These are phyloP conservation scores for Anolis sagrei DNA, from an alignment of 2,113 vertebrate genomes.

Conservation along the genomic window DNA sequence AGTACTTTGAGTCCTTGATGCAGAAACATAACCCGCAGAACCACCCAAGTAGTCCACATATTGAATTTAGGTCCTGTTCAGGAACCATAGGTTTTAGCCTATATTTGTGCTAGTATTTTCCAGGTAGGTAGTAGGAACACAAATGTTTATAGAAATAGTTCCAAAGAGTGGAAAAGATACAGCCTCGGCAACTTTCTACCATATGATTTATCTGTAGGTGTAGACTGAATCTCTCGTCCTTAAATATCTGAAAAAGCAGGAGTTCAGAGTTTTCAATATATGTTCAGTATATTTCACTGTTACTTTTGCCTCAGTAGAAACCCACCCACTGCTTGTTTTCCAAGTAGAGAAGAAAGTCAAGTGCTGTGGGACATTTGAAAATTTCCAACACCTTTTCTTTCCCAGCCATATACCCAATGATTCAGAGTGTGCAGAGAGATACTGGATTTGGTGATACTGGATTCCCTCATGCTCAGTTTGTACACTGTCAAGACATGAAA, in stretches of 20 bases:
- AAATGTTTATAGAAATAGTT: neutral
- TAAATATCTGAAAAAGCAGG: neutral
- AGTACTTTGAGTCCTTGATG: too few relatives aligned
- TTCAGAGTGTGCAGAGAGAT: neutral
- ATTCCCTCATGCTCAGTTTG: neutral
- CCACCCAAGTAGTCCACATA: too few relatives aligned
- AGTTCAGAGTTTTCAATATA: neutral
- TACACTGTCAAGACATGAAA: neutral
- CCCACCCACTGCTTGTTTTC: too few relatives aligned
- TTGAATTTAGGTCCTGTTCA: too few relatives aligned
- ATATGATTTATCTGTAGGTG: neutral
- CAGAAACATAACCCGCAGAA: too few relatives aligned
- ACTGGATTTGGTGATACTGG: neutral
- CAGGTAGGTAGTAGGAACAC: neutral
- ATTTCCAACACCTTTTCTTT: neutral
- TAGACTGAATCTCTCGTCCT: neutral
- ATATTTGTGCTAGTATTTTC: neutral
- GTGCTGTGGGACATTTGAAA: neutral
- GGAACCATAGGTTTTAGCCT: neutral
- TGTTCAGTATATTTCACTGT: neutral
- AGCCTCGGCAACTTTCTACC: neutral
- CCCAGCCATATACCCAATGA: neutral
- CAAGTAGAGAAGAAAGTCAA: neutral
- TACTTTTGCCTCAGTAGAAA: neutral
- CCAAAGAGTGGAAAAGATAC: too few relatives aligned